Percentiles rank a stretch among this genome's conserved stretches.
phyloP scores from a whole-genome alignment of 2,797 vertebrate genomes.

The Tadarida brasiliensis region DNA sequence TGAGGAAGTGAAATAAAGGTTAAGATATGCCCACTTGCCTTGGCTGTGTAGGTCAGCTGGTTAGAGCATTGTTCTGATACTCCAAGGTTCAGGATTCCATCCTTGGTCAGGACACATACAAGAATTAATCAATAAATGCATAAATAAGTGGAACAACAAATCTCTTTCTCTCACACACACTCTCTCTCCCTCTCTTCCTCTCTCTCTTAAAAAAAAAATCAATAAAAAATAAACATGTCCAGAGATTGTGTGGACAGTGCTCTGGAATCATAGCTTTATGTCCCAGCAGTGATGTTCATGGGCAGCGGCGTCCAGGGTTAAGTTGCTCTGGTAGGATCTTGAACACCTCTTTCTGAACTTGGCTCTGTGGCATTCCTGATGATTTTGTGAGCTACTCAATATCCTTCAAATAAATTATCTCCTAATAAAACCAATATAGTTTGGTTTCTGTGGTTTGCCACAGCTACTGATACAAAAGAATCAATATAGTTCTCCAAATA shows the following conservation, averaged over 20 bases:
- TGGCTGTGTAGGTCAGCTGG: background rate
- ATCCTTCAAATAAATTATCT: slow-evolving; percentile 41
- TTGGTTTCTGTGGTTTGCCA: slow-evolving; percentile 56
- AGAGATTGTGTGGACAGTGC: background rate
- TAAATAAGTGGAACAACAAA: background rate
- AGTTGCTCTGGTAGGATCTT: background rate
- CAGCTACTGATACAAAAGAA: background rate
- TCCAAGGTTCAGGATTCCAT: background rate
- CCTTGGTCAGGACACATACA: background rate
- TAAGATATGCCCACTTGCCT: background rate
- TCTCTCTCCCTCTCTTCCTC: background rate
- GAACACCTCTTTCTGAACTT: background rate
- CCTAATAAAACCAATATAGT: slow-evolving; percentile 16
- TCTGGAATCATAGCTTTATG: background rate
- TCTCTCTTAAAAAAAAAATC: background rate
- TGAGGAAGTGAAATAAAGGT: background rate
- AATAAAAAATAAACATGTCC: background rate
- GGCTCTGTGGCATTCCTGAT: background rate
- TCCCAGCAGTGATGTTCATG: background rate
- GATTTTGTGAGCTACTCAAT: slow-evolving; percentile 22
- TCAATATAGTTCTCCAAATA: slow-evolving; percentile 24
- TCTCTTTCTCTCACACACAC: too few relatives aligned
- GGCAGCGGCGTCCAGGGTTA: background rate
- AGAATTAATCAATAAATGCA: background rate
- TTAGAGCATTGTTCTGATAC: background rate